A percentile compares a stretch with the other conserved stretches of the same genome.
These are phyloP conservation scores for Ceryle rudis DNA, from an alignment of 2,797 vertebrate species.

Conservation along the genomic window DNA sequence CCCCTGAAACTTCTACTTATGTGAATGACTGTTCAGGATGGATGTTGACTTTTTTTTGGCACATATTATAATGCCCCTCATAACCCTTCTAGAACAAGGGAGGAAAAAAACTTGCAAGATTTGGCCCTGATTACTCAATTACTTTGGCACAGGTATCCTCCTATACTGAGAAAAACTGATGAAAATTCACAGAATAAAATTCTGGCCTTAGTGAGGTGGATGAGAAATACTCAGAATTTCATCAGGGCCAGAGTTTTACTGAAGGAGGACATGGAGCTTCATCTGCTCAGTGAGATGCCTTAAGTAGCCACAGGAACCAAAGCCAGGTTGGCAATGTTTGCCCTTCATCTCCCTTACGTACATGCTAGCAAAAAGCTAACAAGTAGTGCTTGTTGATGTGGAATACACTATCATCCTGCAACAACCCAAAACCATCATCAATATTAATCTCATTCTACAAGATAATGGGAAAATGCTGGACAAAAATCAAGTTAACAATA, in stretches of 20 bases:
- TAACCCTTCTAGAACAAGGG: neutral
- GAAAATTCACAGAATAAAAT: neutral
- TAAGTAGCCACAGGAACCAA: neutral
- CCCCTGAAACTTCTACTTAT: neutral
- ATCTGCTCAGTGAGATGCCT: neutral
- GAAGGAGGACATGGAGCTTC: neutral
- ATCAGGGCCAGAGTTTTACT: neutral
- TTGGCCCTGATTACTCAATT: neutral
- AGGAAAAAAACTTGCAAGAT: neutral
- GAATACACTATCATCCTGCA: neutral
- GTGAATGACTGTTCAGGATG: accelerated
- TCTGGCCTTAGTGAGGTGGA: neutral
- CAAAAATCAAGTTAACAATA: neutral
- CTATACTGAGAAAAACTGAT: neutral
- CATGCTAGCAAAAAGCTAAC: neutral
- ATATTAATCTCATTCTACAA: neutral
- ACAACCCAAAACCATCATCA: neutral
- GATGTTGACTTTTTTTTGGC: neutral
- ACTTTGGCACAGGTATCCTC: neutral
- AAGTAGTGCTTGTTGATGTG: neutral
- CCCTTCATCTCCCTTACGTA: neutral
- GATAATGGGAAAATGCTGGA: neutral
- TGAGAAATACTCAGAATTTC: neutral
- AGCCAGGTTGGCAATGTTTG: neutral
- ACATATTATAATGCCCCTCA: accelerated